A percentile compares a stretch with the other conserved stretches of the same genome.
phyloP scores from a whole-genome alignment of 2,888 invertebrate species.

The Sarcophaga rosellei region DNA sequence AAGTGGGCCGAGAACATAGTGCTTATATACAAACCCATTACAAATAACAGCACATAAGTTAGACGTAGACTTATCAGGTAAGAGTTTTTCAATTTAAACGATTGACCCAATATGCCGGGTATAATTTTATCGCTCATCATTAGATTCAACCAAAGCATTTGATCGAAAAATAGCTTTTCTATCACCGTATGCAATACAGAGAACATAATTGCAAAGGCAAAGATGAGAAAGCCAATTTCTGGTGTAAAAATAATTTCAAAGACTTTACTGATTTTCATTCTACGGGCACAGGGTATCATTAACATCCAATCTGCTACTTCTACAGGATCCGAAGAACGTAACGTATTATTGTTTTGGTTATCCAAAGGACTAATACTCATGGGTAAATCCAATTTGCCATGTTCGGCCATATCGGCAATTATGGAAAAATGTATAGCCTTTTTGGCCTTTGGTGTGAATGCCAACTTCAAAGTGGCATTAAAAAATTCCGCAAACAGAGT shows the following conservation, averaged over 20 bases:
- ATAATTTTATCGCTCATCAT: conserved; percentile 55
- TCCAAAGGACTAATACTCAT: conserved; percentile 18
- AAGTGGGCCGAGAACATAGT: conserved; percentile 50
- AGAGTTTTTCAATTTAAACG: conserved; percentile 4
- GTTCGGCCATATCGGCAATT: conserved; percentile 17
- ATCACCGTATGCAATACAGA: conserved; percentile 35
- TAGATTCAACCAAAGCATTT: neutral
- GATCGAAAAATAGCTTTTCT: conserved; percentile 30
- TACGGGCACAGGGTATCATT: conserved; percentile 57
- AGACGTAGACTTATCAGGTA: conserved; percentile 5
- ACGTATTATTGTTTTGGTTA: neutral
- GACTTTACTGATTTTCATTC: conserved; percentile 13
- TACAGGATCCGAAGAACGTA: conserved; percentile 1
- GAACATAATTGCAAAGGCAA: conserved; percentile 24
- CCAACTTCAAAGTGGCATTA: conserved; percentile 70
- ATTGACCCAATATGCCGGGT: conserved; percentile 55
- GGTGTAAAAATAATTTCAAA: conserved; percentile 29
- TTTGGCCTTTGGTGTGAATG: neutral
- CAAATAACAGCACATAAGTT: conserved; percentile 53
- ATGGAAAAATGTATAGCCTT: neutral
- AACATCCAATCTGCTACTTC: conserved; percentile 27
- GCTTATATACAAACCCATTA: conserved; percentile 56
- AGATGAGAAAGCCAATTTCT: neutral
- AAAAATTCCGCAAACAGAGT: conserved; percentile 66
- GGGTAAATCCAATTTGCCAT: conserved; percentile 47